These are phyloP conservation scores for Sinotaia quadrata DNA, from an alignment of 2,888 invertebrate species.

Conservation along the genomic window DNA sequence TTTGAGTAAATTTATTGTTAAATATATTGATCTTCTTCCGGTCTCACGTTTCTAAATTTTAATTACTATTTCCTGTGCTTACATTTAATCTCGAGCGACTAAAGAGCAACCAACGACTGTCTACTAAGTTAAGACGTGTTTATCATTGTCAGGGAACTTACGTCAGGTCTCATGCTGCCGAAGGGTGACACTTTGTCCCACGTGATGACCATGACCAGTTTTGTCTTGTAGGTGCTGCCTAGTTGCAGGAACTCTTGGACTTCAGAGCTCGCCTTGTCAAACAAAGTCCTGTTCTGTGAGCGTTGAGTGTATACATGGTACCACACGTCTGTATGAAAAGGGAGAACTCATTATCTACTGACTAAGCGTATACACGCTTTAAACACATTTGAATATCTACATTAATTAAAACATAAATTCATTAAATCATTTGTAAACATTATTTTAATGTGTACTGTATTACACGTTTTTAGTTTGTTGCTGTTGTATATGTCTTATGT, in stretches of 20 bases:
- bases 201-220: not conserved
- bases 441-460: too few species aligned
- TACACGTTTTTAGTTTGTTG: too few species aligned
- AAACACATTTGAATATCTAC: too few species aligned
- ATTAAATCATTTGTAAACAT: too few species aligned
- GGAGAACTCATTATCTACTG: too few species aligned
- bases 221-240: not conserved
- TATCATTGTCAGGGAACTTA: not conserved
- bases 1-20: too few species aligned
- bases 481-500: too few species aligned
- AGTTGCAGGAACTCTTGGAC: not conserved
- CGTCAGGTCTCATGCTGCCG: not conserved
- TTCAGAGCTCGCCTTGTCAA: not conserved
- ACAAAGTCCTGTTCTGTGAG: not conserved
- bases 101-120: not conserved
- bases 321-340: not conserved
- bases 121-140: not conserved
- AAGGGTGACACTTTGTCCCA: not conserved
- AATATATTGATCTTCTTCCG: too few species aligned
- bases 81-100: not conserved
- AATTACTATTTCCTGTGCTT: too few species aligned
- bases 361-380: too few species aligned
- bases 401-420: too few species aligned
- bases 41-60: too few species aligned
- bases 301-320: not conserved